These are phyloP conservation scores for Scortum barcoo DNA, from an alignment of 2,113 vertebrate species.

Conservation along the genomic window DNA sequence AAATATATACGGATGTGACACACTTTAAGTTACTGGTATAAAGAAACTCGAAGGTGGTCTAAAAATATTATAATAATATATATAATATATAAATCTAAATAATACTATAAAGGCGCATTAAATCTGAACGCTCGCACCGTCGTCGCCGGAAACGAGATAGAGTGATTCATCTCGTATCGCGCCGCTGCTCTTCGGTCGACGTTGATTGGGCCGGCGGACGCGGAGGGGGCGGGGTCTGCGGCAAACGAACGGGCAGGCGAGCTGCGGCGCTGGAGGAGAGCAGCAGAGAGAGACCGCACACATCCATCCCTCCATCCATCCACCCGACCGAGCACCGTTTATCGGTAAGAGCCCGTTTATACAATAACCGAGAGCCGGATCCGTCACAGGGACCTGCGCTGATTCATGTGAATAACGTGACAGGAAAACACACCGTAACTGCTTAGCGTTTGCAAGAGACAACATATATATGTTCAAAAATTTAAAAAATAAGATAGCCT, in stretches of 20 bases:
- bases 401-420: background rate
- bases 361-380: slow-evolving; percentile 5
- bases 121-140: background rate
- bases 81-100: too few species aligned
- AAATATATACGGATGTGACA: background rate
- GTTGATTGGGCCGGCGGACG: slow-evolving; percentile 71
- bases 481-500: background rate
- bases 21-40: background rate
- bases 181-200: slow-evolving; percentile 45
- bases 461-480: too few species aligned
- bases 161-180: accelerated
- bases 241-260: slow-evolving; percentile 65
- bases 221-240: slow-evolving; percentile 71
- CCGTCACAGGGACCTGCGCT: background rate
- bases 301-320: slow-evolving; percentile 48
- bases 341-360: slow-evolving; percentile 77
- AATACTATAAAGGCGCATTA: too few species aligned
- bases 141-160: slow-evolving; percentile 1
- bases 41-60: too few species aligned
- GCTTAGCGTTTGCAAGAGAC: background rate
- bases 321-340: slow-evolving; percentile 24
- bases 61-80: too few species aligned
- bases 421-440: background rate
- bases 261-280: slow-evolving; percentile 75
- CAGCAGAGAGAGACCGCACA: slow-evolving; percentile 58